Conservation (phyloP, 1,140 invertebrate genomes). For the Orius laevigatus region DNA sequence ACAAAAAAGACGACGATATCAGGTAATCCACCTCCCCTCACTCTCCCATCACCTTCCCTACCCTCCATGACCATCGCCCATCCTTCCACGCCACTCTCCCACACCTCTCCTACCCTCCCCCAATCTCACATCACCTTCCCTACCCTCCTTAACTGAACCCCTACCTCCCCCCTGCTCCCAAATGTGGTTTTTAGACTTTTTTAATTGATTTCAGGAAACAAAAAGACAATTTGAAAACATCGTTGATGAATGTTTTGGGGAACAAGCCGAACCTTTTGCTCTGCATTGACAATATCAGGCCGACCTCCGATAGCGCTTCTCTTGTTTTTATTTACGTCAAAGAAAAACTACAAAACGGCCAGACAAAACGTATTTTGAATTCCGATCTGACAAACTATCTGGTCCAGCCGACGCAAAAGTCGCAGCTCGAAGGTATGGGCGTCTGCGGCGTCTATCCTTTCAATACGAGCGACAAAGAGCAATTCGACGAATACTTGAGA, state of each 20-base stretch:
- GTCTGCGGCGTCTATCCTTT: constrained; percentile 42
- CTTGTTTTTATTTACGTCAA: constrained; percentile 65
- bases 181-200: no score
- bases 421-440: constrained; percentile 49
- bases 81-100: no score
- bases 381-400: constrained; percentile 52
- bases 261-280: constrained; percentile 69
- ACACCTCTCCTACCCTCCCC: no score
- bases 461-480: constrained; percentile 44
- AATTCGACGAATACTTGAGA: constrained; percentile 76
- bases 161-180: no score
- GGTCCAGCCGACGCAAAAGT: constrained; percentile 46
- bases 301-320: constrained; percentile 53
- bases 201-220: constrained; percentile 33
- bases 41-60: no score
- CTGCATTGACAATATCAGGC: constrained; percentile 56
- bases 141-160: no score
- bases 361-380: constrained; percentile 52
- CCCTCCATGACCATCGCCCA: no score
- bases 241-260: constrained; percentile 50
- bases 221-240: constrained; percentile 52
- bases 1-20: constrained; percentile 59
- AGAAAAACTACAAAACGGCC: constrained; percentile 41
- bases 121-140: no score
- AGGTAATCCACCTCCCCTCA: constrained; percentile 29